Percentiles rank a stretch among this genome's conserved stretches.
Evolutionary conservation across 2,113 vertebrate genomes (phyloP).

Genomic region (Meleagris gallopavo): DNA sequence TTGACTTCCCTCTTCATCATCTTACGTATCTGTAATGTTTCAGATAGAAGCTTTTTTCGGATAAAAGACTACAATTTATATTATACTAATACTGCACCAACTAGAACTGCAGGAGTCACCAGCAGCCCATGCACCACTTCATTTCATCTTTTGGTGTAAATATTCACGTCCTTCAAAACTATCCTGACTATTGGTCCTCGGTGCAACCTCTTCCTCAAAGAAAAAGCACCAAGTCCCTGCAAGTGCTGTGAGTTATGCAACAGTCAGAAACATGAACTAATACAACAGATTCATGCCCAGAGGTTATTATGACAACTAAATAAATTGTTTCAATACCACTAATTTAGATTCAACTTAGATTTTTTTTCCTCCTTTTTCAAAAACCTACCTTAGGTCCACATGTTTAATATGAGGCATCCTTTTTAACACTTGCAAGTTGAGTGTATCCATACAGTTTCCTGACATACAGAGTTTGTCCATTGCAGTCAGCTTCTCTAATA

Average conservation of each 20-base stretch:
- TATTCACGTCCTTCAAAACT: neutral
- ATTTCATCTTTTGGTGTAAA: neutral
- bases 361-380: neutral
- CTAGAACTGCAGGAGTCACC: neutral
- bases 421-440: constrained; percentile 85
- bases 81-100: neutral
- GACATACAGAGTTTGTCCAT: constrained; percentile 97
- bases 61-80: neutral
- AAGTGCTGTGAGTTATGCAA: neutral
- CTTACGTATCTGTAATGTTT: neutral
- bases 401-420: constrained; percentile 92
- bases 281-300: neutral
- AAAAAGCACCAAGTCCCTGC: neutral
- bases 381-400: constrained; percentile 89
- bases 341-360: neutral
- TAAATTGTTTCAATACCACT: neutral
- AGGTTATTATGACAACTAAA: neutral
- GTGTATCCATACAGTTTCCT: constrained; percentile 88
- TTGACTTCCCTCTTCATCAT: neutral
- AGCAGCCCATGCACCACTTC: neutral
- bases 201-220: neutral
- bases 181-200: neutral
- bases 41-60: neutral
- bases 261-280: neutral
- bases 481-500: constrained; percentile 88